Conservation (phyloP, 2,113 vertebrate genomes). For the Apodemus sylvaticus region DNA sequence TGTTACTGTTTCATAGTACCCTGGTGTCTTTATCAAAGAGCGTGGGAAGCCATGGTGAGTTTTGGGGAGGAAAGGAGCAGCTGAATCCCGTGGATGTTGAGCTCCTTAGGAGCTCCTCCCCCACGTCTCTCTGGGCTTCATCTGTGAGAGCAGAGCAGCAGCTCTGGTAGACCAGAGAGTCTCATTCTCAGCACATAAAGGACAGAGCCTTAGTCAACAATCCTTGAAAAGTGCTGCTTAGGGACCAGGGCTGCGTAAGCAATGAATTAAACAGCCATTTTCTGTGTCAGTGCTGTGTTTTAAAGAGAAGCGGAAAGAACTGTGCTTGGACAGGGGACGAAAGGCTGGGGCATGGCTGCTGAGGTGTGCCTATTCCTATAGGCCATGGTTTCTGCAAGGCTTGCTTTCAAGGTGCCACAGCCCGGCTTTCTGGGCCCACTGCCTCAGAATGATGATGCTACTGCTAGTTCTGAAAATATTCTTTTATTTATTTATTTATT, state of each 20-base stretch:
- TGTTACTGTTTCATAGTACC: background rate
- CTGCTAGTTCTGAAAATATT: background rate
- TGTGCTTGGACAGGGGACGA: background rate
- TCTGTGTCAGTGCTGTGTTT: background rate
- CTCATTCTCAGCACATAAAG: background rate
- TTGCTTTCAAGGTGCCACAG: background rate
- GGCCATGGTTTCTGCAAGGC: background rate
- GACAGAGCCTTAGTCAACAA: background rate
- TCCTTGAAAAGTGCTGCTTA: background rate
- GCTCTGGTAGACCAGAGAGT: background rate
- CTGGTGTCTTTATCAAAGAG: background rate
- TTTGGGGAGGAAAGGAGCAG: background rate
- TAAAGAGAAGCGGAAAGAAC: constrained; percentile 16
- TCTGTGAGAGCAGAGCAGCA: background rate
- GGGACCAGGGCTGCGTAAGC: background rate
- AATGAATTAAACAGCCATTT: constrained; percentile 40
- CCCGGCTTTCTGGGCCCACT: background rate
- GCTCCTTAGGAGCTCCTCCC: background rate
- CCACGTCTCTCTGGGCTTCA: background rate
- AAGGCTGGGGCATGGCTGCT: background rate
- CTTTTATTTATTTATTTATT: background rate
- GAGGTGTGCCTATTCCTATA: background rate
- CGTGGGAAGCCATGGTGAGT: background rate
- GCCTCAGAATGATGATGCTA: background rate
- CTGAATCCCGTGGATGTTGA: background rate